Evolutionary conservation across 1,140 invertebrate species (phyloP).

Genomic region (Drosophila burlai): DNA sequence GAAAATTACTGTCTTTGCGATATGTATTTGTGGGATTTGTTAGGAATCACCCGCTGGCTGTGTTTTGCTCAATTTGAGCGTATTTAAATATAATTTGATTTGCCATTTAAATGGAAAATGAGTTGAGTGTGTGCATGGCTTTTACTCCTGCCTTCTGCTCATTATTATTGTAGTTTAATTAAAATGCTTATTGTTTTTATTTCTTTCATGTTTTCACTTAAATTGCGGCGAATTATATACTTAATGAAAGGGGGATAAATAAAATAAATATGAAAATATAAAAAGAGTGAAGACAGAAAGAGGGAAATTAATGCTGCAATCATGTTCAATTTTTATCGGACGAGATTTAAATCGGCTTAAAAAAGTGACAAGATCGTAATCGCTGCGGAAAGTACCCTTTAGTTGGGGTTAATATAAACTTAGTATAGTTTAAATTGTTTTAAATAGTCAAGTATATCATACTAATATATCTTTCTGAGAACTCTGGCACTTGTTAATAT

Average conservation of each 20-base stretch:
- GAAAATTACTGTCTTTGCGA: background rate
- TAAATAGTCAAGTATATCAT: background rate
- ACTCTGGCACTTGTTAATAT: too few species aligned
- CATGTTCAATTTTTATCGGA: slow-evolving; percentile 31
- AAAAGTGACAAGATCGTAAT: background rate
- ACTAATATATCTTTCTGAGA: too few species aligned
- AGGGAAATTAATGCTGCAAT: slow-evolving; percentile 34
- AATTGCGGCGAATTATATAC: slow-evolving; percentile 46
- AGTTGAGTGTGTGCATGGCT: slow-evolving; percentile 36
- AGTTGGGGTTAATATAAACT: background rate
- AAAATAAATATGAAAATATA: background rate
- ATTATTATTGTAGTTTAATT: slow-evolving; percentile 74
- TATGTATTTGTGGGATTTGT: background rate
- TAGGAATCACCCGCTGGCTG: slow-evolving; percentile 22
- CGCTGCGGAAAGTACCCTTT: background rate
- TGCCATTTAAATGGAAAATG: slow-evolving; percentile 62
- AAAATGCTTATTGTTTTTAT: slow-evolving; percentile 74
- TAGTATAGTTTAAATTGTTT: background rate
- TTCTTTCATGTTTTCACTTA: slow-evolving; percentile 51
- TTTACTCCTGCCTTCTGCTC: slow-evolving; percentile 14
- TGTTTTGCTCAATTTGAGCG: slow-evolving; percentile 52
- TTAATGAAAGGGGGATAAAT: background rate
- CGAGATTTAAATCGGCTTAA: slow-evolving; percentile 32
- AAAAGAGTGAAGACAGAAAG: slow-evolving; percentile 10
- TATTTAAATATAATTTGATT: slow-evolving; percentile 74